Percentiles rank a stretch among this genome's conserved stretches.
Evolutionary conservation across 2,888 invertebrate genomes (phyloP).

Genomic region (Cephus sareptanus): DNA sequence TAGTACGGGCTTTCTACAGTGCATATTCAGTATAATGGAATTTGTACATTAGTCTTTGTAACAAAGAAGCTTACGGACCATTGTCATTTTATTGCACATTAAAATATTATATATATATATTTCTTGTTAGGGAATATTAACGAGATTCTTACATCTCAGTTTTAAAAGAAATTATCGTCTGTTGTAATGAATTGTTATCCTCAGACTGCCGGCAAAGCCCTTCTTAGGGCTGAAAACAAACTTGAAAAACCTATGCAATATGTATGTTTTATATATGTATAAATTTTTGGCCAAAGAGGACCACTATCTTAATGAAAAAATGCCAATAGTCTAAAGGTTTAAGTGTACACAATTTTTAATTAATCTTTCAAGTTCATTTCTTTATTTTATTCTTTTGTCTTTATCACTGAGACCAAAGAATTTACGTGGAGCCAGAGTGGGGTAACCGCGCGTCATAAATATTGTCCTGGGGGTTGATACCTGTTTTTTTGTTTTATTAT

Average conservation of each 20-base stretch:
- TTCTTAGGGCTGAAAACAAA: no score
- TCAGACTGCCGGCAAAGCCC: no score
- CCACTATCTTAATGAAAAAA: no score
- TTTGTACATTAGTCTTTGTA: not conserved
- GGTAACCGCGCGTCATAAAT: not conserved
- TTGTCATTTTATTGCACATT: not conserved
- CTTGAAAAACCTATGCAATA: no score
- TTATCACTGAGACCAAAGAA: not conserved
- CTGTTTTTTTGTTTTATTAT: constrained; percentile 64
- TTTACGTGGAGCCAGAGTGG: not conserved
- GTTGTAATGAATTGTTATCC: not conserved
- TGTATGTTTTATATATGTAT: no score
- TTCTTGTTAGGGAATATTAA: not conserved
- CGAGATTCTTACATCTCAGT: not conserved
- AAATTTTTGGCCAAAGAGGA: no score
- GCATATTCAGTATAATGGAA: not conserved
- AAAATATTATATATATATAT: not conserved
- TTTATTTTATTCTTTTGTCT: constrained; percentile 5
- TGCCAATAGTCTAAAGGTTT: not conserved
- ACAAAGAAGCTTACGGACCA: not conserved
- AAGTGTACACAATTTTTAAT: not conserved
- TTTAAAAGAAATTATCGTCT: not conserved
- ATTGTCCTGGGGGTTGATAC: constrained; percentile 52
- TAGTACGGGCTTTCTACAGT: not conserved
- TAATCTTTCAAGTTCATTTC: not conserved